Base-by-base conservation (phyloP, 2,113 vertebrate genomes). In the Perca schrenkii region DNA sequence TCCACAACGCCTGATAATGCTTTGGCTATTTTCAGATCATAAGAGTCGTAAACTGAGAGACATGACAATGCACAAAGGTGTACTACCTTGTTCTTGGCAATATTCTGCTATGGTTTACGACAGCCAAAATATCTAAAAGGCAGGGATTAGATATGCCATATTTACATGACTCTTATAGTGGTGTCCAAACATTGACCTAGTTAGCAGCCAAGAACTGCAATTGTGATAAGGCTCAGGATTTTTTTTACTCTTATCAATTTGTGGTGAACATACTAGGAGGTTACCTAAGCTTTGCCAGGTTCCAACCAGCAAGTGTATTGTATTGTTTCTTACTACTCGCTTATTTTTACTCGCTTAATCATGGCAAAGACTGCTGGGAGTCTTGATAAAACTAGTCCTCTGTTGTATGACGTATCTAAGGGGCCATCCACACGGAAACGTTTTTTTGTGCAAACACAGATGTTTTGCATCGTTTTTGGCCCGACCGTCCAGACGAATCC, bases 211-310 rank as follows among this genome's bases (percentile, higher is more conserved):
- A 71, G 71, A 82, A 76, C 67, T 71, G 74, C 52, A 28, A 77
- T 36, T 63, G n/a, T 65, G 89, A 87, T 92, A 87, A 91, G 86
- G 63, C 36, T 31, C 52, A 12, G 50, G 61, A 61, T 69, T 81
- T 86, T 86, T 79, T 79, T 73, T 86, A 73, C 80, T 83, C 83
- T 83, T 77, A 85, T 76, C 85, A 85, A 49, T 58, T 74, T 62
- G 71, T 73, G 75, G 63, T 71, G 77, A 91, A 65, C 54, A 67
- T 93, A 93, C 84, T 91, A 91, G 71, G 43, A 50, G 79, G 82
- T 94, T 95, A 92, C 93, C 85, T 94, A 94, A 95, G 91, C 86
- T 82, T 47, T 14, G 69, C 65, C 78, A 71, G 81, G 47, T 80
- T 88, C 47, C n/a, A 84, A 53, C 62, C 77, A 66, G 54, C 28